Conservation (phyloP, 2,888 invertebrate species). For the Ecdyonurus torrentis region DNA sequence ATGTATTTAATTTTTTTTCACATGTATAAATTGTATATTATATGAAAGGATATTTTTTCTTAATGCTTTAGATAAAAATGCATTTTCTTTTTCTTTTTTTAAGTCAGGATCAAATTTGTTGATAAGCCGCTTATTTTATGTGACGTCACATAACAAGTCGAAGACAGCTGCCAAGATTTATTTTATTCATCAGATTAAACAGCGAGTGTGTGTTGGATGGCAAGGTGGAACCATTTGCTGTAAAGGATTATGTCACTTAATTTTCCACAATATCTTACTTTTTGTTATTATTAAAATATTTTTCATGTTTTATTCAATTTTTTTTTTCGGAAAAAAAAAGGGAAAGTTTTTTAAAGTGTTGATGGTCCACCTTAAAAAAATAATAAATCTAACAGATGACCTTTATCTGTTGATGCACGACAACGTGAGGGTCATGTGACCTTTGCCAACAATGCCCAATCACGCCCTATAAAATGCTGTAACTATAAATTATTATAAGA, state of each 20-base stretch:
- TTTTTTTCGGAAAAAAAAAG: too few species aligned
- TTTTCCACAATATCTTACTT: too few species aligned
- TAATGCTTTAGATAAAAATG: too few species aligned
- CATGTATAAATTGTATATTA: too few species aligned
- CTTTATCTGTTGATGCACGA: not conserved
- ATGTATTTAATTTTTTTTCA: too few species aligned
- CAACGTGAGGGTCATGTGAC: not conserved
- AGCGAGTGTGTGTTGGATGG: too few species aligned
- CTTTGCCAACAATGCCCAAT: not conserved
- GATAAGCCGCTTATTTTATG: not conserved
- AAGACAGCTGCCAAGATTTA: not conserved
- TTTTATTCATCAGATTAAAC: not conserved
- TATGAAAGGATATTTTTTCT: too few species aligned
- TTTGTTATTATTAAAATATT: too few species aligned
- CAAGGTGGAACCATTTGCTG: too few species aligned
- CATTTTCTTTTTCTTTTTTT: too few species aligned
- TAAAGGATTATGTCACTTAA: not conserved
- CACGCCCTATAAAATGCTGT: too few species aligned
- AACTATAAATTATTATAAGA: too few species aligned
- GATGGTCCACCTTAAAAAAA: not conserved
- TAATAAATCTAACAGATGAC: not conserved
- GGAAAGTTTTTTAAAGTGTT: not conserved
- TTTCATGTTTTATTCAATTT: not conserved
- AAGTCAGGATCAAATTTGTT: not conserved
- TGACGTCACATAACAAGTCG: not conserved